phyloP scores from a whole-genome alignment of 2,797 vertebrate species.

The Okamejei kenojei region DNA sequence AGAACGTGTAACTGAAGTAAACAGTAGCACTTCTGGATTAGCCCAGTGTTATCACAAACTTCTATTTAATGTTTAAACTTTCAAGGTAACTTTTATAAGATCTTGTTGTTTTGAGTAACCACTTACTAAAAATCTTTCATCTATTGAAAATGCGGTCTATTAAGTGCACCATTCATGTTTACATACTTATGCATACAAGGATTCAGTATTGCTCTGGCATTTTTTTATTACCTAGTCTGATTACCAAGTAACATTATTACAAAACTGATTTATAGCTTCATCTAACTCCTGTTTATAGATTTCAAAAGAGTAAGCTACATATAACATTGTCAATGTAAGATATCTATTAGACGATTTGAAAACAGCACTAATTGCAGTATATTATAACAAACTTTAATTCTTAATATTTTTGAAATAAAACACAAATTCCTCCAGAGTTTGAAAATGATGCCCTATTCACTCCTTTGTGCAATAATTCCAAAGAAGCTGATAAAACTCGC shows the following conservation, averaged over 20 bases:
- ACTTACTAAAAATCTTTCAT: slow-evolving; percentile 22
- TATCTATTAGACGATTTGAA: neutral
- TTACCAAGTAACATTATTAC: neutral
- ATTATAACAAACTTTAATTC: neutral
- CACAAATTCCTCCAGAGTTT: too few species aligned
- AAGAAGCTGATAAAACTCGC: too few species aligned
- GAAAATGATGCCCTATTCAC: too few species aligned
- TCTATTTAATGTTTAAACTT: slow-evolving; percentile 39
- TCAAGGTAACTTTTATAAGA: slow-evolving; percentile 29
- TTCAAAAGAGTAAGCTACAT: neutral
- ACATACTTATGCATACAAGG: neutral
- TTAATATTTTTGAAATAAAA: neutral
- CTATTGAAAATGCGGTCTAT: neutral
- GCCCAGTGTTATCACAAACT: slow-evolving; percentile 31
- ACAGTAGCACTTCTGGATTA: slow-evolving; percentile 41
- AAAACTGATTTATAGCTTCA: neutral
- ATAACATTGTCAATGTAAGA: neutral
- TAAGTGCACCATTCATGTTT: neutral
- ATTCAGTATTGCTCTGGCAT: neutral
- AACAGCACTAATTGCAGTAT: neutral
- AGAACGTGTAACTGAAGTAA: slow-evolving; percentile 25
- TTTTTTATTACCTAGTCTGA: neutral
- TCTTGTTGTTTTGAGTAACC: neutral
- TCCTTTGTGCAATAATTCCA: too few species aligned
- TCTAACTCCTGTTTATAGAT: neutral